These are phyloP conservation scores for Taeniopygia guttata DNA, from an alignment of 2,797 vertebrate genomes.

Conservation along the genomic window DNA sequence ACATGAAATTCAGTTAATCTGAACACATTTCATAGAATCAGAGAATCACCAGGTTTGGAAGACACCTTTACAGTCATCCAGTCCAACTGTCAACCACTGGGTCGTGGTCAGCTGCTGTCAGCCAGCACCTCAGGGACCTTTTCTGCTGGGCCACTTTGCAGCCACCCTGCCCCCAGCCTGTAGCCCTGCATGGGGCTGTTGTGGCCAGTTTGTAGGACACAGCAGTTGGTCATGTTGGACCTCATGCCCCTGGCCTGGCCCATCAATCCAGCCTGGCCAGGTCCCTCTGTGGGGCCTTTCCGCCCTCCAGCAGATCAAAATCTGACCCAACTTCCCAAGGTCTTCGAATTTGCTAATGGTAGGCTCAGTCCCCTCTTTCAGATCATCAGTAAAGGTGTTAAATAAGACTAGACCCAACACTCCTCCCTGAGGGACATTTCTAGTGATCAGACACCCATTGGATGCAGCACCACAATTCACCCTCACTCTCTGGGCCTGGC, in stretches of 20 bases:
- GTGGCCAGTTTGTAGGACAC: not conserved
- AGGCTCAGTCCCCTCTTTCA: not conserved
- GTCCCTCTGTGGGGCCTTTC: no score
- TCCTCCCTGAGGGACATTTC: not conserved
- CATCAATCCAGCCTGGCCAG: accelerated
- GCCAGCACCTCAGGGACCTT: not conserved
- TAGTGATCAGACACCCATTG: not conserved
- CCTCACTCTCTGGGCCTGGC: not conserved
- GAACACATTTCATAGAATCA: not conserved
- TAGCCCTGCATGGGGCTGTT: accelerated
- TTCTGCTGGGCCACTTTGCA: not conserved
- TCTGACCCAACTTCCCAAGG: no score
- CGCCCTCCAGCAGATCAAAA: not conserved
- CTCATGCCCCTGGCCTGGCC: not conserved
- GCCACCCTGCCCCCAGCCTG: not conserved
- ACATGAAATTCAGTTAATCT: not conserved
- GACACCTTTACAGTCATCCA: not conserved
- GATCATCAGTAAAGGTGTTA: not conserved
- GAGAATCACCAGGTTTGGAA: not conserved
- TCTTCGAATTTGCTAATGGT: not conserved
- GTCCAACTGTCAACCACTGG: not conserved
- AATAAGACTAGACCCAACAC: not conserved
- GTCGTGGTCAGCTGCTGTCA: not conserved
- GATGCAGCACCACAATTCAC: not conserved
- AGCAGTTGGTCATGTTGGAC: not conserved